Conservation (phyloP, 2,797 vertebrate species). For the Malurus splendens region DNA sequence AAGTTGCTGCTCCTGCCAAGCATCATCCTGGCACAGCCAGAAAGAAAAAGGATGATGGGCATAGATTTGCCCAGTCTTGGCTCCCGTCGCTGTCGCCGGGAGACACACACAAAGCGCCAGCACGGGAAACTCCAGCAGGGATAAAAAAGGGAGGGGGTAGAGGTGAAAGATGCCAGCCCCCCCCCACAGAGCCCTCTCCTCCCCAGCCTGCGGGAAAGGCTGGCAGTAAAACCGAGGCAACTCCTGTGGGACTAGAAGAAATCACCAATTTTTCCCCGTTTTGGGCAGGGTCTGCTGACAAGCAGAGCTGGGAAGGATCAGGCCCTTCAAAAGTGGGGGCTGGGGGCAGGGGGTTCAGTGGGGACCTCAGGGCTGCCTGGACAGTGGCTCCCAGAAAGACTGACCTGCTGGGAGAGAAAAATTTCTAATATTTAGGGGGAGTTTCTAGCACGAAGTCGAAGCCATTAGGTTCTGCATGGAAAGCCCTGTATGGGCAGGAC, state of each 20-base stretch:
- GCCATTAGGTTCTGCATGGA: background rate
- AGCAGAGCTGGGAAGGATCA: background rate
- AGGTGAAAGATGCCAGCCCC: background rate
- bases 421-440: background rate
- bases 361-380: background rate
- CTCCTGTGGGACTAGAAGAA: background rate
- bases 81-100: background rate
- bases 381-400: background rate
- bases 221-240: background rate
- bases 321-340: background rate
- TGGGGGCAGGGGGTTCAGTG: rapidly evolving
- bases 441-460: background rate
- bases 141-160: background rate
- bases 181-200: background rate
- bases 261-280: background rate
- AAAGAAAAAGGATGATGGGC: background rate
- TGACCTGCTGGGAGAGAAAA: background rate
- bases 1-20: slow-evolving; percentile 12
- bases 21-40: background rate
- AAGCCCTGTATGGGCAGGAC: background rate
- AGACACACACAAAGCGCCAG: background rate
- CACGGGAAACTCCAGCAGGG: background rate
- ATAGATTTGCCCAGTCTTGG: background rate
- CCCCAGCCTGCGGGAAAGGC: background rate
- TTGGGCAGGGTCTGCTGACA: rapidly evolving